Percentiles rank a stretch among this genome's conserved stretches.
Evolutionary conservation across 2,797 vertebrate genomes (phyloP).

Genomic region (Pogoniulus pusillus): DNA sequence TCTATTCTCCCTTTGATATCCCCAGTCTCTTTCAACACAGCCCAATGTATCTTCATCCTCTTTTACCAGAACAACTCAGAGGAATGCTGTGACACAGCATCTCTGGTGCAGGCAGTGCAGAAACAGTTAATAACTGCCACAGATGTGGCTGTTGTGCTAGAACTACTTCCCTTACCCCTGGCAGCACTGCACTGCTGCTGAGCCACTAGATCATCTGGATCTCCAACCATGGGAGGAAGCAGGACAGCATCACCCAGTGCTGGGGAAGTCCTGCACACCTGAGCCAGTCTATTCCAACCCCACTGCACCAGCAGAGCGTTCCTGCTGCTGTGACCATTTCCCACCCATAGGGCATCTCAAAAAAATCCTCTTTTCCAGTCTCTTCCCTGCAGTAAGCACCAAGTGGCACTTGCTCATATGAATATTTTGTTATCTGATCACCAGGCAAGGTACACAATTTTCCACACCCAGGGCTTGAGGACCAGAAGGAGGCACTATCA

Average conservation of each 20-base stretch:
- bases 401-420: fast-evolving
- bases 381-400: neutral
- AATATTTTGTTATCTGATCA: neutral
- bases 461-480: neutral
- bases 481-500: neutral
- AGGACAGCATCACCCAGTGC: neutral
- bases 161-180: neutral
- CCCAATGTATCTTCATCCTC: neutral
- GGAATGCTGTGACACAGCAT: neutral
- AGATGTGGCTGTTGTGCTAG: fast-evolving
- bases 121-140: neutral
- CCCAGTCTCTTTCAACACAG: neutral
- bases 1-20: neutral
- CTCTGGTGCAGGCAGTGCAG: neutral
- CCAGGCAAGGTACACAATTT: neutral
- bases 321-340: fast-evolving
- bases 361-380: neutral
- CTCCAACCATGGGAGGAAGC: fast-evolving
- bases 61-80: neutral
- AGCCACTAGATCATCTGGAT: neutral
- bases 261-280: neutral
- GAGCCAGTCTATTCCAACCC: neutral
- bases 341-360: too few species aligned
- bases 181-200: neutral
- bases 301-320: neutral